Percentiles rank a stretch among this genome's conserved stretches.
Conservation (phyloP, 2,113 vertebrate species). For the Varanus salvator region DNA sequence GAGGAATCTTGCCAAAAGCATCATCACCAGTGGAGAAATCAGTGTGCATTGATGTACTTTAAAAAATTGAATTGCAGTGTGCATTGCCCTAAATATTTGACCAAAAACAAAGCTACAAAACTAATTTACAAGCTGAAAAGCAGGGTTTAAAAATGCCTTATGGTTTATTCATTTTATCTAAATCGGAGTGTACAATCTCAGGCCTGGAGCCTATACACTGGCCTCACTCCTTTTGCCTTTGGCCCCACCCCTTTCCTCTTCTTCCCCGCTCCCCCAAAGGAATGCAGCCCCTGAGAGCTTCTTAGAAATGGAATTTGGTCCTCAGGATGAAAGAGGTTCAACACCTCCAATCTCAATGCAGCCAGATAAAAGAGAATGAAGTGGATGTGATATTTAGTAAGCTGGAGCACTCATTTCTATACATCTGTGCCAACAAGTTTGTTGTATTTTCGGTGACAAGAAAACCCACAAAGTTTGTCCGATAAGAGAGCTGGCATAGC, state of each 20-base stretch:
- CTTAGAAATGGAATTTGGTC: too few species aligned
- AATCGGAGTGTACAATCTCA: not conserved
- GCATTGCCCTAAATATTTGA: slow-evolving; percentile 48
- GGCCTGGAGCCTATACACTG: too few species aligned
- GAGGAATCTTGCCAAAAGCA: slow-evolving; percentile 45
- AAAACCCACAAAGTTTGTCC: not conserved
- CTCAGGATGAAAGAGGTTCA: too few species aligned
- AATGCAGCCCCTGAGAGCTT: too few species aligned
- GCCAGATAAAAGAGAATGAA: slow-evolving; percentile 38
- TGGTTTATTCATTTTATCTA: slow-evolving; percentile 50
- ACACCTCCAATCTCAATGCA: slow-evolving; percentile 17
- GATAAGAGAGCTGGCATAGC: not conserved
- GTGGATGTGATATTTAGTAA: slow-evolving; percentile 48
- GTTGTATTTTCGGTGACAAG: not conserved
- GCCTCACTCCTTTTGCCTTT: too few species aligned
- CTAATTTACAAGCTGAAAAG: slow-evolving; percentile 51
- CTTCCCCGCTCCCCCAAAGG: too few species aligned
- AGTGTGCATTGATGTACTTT: slow-evolving; percentile 28
- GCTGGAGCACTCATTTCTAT: slow-evolving; percentile 37
- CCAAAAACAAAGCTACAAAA: slow-evolving; percentile 57
- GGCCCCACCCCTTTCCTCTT: too few species aligned
- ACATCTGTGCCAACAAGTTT: slow-evolving; percentile 1
- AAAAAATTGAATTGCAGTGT: slow-evolving; percentile 39
- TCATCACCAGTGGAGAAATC: slow-evolving; percentile 32
- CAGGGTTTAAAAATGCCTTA: not conserved